phyloP scores from a whole-genome alignment of 2,797 vertebrate species.

The Petrocephalus schoutedeni region DNA sequence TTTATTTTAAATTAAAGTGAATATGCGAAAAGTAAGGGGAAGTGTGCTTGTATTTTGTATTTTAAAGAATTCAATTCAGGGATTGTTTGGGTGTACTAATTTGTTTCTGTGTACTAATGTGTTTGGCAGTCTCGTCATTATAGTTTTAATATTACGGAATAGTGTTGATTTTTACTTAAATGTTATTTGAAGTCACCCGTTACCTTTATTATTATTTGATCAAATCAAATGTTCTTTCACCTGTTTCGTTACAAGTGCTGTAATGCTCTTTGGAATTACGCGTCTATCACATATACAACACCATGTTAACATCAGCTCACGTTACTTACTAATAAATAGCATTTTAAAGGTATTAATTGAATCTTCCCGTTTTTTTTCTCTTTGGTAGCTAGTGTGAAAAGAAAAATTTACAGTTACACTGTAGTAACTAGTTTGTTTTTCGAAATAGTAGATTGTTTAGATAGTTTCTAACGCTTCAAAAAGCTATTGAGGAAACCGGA shows the following conservation, averaged over 20 bases:
- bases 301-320: background rate
- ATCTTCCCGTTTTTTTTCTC: background rate
- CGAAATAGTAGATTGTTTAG: background rate
- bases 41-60: background rate
- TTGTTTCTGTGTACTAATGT: background rate
- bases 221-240: background rate
- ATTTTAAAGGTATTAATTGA: background rate
- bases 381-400: background rate
- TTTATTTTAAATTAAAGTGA: background rate
- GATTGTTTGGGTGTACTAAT: background rate
- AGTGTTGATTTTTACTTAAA: background rate
- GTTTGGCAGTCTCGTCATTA: background rate
- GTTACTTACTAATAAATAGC: background rate
- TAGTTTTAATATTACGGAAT: background rate
- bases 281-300: background rate
- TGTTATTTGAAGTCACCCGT: background rate
- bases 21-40: background rate
- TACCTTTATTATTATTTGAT: background rate
- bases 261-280: background rate
- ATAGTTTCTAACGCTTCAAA: conserved; percentile 2
- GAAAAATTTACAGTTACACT: background rate
- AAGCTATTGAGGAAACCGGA: conserved; percentile 15
- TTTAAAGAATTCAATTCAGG: background rate
- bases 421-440: background rate
- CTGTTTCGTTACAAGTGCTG: background rate